A percentile compares a stretch with the other conserved stretches of the same genome.
Evolutionary conservation across 2,113 vertebrate genomes (phyloP).

Genomic region (Neoarius graeffei): DNA sequence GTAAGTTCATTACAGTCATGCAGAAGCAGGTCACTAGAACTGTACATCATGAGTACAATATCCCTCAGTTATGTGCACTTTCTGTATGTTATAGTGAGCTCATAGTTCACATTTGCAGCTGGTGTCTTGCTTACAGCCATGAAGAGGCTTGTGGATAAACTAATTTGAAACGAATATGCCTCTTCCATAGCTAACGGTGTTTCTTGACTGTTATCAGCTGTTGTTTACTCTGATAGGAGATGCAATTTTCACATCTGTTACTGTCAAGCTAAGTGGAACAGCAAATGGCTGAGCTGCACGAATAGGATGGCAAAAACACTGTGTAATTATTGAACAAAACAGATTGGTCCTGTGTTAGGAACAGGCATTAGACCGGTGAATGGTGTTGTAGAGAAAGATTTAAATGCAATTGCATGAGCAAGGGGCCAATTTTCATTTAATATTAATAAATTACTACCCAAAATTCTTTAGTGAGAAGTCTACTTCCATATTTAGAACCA

Average conservation of each 20-base stretch:
- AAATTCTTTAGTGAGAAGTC: slow-evolving; percentile 8
- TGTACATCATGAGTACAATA: neutral
- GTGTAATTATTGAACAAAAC: slow-evolving; percentile 71
- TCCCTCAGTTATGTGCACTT: neutral
- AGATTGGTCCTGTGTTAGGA: slow-evolving; percentile 59
- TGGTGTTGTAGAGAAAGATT: slow-evolving; percentile 53
- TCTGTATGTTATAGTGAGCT: slow-evolving; percentile 1
- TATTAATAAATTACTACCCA: slow-evolving; percentile 16
- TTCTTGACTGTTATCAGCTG: slow-evolving; percentile 70
- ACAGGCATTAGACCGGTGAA: slow-evolving; percentile 53
- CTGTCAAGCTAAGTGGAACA: slow-evolving; percentile 74
- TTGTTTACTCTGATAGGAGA: slow-evolving; percentile 70
- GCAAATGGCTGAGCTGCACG: slow-evolving; percentile 71
- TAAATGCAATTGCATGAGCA: slow-evolving; percentile 33
- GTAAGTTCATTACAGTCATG: neutral
- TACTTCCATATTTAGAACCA: neutral
- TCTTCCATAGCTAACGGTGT: slow-evolving; percentile 61
- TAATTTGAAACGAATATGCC: slow-evolving; percentile 59
- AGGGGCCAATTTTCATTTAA: slow-evolving; percentile 23
- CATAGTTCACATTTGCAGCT: slow-evolving; percentile 36
- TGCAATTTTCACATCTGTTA: slow-evolving; percentile 76
- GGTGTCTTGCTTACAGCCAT: slow-evolving; percentile 33
- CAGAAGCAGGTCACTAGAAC: neutral
- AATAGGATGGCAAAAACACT: slow-evolving; percentile 68
- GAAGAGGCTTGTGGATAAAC: slow-evolving; percentile 55